Evolutionary conservation across 2,888 invertebrate species (phyloP), one percentile per base, ranked within the genome.

Genomic region (Phaonia tiefii): DNA sequence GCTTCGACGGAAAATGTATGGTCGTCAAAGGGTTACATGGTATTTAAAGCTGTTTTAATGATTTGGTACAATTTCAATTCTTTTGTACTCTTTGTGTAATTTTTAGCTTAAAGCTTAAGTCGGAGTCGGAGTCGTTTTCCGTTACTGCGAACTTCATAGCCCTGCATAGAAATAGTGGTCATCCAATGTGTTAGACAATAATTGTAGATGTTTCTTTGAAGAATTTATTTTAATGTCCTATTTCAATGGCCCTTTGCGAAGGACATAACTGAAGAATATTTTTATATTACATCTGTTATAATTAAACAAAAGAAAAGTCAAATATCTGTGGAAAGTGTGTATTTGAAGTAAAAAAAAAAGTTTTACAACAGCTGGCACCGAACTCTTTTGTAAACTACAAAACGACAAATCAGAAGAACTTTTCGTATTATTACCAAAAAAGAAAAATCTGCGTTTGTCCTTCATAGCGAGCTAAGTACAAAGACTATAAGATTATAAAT

Each of bases 251-350:
- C 42, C 22, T 42, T 75, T 25, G 20, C 15, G 37, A 51, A 2
- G 37, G 7, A 44, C 44, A 58, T 13, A 39, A 17, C 20, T 20
- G 7, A 56, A 15, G 8, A 31, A 31, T 31, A 8, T 31, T 5
- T 31, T 3, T 20, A 60, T 39, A 10, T 11, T 13, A 22, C 20
- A 39, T 63, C 63, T 39, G 56, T 73, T 76, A 76, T 80, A 80
- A 80, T 80, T 80, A 70, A 76, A 80, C 75, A 80, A 69, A 79
- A 75, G 75, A 80, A n/a, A 63, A 69, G 54, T 25, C 37, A 67
- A 72, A n/a, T 72, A 72, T 63, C 11, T 63, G 31, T 51, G 39
- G 39, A 73, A 58, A 56, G 15, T 26, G 3, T 39, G 37, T 42
- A 63, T 13, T 8, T 39, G 42, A 42, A 22, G 63, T 31, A 22